Percentiles rank a stretch among this genome's conserved stretches.
phyloP scores from a whole-genome alignment of 2,797 vertebrate genomes.

The Zalophus californianus region DNA sequence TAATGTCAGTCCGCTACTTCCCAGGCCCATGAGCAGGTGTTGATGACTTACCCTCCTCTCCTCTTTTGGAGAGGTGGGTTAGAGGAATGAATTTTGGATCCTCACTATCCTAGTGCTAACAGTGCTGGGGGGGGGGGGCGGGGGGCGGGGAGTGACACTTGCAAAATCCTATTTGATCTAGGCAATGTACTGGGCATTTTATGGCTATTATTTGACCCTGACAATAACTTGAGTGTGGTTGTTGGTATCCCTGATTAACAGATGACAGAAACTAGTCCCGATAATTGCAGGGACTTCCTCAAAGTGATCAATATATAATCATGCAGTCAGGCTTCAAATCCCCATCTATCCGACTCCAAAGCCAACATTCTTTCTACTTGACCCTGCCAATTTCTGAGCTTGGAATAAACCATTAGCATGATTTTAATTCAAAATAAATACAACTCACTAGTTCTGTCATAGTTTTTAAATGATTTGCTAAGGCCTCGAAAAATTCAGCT shows the following conservation, averaged over 20 bases:
- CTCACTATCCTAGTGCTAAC: not conserved
- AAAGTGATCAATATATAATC: not conserved
- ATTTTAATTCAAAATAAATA: constrained; percentile 56
- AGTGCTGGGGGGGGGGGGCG: accelerated
- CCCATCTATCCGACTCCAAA: not conserved
- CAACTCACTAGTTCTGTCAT: not conserved
- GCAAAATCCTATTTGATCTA: not conserved
- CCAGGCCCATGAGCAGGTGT: not conserved
- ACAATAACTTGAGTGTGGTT: not conserved
- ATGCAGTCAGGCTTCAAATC: not conserved
- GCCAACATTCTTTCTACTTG: not conserved
- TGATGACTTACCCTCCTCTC: not conserved
- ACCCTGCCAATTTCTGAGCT: constrained; percentile 37
- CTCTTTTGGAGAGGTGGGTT: not conserved
- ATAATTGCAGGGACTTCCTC: constrained; percentile 3
- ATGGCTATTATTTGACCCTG: not conserved
- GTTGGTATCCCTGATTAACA: not conserved
- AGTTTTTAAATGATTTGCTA: constrained; percentile 43
- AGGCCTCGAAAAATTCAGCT: not conserved
- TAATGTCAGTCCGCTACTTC: not conserved
- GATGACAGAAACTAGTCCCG: not conserved
- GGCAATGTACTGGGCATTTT: not conserved
- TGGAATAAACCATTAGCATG: constrained; percentile 14
- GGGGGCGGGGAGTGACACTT: not conserved
- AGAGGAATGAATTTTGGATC: not conserved